Conservation (phyloP, 2,888 invertebrate genomes). For the Hemistola chrysoprasaria region DNA sequence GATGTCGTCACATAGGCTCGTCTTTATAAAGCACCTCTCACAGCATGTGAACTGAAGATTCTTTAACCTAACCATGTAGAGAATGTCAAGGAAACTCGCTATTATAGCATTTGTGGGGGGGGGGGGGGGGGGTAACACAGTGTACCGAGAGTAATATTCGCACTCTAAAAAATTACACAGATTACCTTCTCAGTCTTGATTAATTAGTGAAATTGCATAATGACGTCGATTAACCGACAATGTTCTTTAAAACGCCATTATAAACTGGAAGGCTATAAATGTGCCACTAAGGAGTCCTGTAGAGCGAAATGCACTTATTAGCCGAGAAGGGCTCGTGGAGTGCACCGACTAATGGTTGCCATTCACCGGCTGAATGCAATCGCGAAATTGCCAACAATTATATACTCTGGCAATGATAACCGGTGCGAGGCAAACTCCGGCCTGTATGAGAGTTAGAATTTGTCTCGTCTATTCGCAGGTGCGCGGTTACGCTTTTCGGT, state of each 20-base stretch:
- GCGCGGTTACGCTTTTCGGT: neutral
- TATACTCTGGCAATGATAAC: slow-evolving; percentile 80
- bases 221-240: slow-evolving; percentile 31
- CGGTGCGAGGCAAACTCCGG: slow-evolving; percentile 65
- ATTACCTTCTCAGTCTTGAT: slow-evolving; percentile 13
- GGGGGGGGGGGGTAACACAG: too few species aligned
- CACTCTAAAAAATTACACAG: neutral
- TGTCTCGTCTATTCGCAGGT: slow-evolving; percentile 9
- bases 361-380: slow-evolving; percentile 77
- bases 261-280: slow-evolving; percentile 63
- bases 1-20: too few species aligned
- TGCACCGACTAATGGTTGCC: slow-evolving; percentile 75
- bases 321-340: slow-evolving; percentile 70
- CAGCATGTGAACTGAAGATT: too few species aligned
- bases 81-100: too few species aligned
- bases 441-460: slow-evolving; percentile 38
- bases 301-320: slow-evolving; percentile 80
- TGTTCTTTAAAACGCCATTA: slow-evolving; percentile 37
- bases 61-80: too few species aligned
- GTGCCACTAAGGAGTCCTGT: slow-evolving; percentile 73
- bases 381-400: slow-evolving; percentile 80
- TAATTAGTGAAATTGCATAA: slow-evolving; percentile 31
- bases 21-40: too few species aligned
- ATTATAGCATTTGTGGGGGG: too few species aligned
- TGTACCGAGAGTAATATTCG: too few species aligned